Percentiles rank a stretch among this genome's conserved stretches.
Evolutionary conservation across 2,113 vertebrate genomes (phyloP).

Genomic region (Mesocricetus auratus): DNA sequence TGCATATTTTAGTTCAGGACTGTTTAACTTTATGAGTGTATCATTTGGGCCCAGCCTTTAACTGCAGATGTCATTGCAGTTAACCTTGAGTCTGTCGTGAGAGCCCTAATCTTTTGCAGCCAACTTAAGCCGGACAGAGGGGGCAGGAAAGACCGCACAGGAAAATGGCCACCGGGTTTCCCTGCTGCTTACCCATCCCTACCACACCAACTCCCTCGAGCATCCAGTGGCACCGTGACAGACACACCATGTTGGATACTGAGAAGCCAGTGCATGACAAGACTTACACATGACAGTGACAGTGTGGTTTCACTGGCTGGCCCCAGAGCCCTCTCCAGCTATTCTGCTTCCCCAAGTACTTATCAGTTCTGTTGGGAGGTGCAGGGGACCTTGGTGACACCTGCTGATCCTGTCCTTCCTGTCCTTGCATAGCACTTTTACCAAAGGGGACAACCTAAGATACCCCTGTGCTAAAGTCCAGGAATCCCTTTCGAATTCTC

Average conservation of each 20-base stretch:
- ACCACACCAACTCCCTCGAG: neutral
- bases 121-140: no score
- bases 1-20: neutral
- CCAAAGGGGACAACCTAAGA: no score
- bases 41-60: neutral
- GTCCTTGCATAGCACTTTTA: no score
- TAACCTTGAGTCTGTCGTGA: neutral
- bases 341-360: neutral
- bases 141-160: neutral
- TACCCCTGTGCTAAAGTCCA: rapidly evolving
- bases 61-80: neutral
- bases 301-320: no score
- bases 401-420: neutral
- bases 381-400: neutral
- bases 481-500: no score
- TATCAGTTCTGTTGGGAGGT: no score
- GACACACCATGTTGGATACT: neutral
- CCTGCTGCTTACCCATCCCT: rapidly evolving
- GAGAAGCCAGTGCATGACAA: rapidly evolving
- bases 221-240: rapidly evolving
- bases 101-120: neutral
- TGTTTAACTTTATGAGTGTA: neutral
- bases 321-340: neutral
- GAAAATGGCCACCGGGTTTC: no score
- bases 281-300: no score